A percentile compares a stretch with the other conserved stretches of the same genome.
phyloP scores from a whole-genome alignment of 2,113 vertebrate species.

The Verasper variegatus region DNA sequence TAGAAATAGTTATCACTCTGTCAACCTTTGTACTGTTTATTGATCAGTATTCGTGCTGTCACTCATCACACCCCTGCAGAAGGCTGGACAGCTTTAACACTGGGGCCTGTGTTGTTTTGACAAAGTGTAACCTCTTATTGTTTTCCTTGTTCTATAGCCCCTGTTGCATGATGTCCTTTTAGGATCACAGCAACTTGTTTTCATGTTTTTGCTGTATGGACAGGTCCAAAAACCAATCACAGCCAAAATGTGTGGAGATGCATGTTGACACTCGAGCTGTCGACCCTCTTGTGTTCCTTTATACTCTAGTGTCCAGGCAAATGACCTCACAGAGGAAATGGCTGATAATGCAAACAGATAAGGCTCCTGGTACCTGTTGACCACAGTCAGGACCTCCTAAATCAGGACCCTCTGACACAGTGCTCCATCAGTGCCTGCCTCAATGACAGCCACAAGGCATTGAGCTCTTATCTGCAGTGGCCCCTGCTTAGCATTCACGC shows the following conservation, averaged over 20 bases:
- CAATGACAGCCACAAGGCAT: slow-evolving; percentile 78
- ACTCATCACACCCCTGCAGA: slow-evolving; percentile 35
- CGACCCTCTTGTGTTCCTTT: slow-evolving; percentile 72
- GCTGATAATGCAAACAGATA: slow-evolving; percentile 84
- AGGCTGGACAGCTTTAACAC: slow-evolving; percentile 43
- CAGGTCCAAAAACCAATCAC: slow-evolving; percentile 34
- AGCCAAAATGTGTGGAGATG: slow-evolving; percentile 43
- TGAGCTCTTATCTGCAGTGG: slow-evolving; percentile 82
- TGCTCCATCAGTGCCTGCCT: slow-evolving; percentile 80
- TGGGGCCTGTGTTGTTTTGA: slow-evolving; percentile 26
- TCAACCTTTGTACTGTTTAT: slow-evolving; percentile 20
- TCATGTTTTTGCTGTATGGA: slow-evolving; percentile 29
- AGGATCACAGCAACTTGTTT: slow-evolving; percentile 33
- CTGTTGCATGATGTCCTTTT: slow-evolving; percentile 19
- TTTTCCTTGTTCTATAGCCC: slow-evolving; percentile 15
- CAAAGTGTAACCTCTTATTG: slow-evolving; percentile 23
- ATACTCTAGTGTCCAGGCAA: slow-evolving; percentile 69
- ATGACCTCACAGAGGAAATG: slow-evolving; percentile 80
- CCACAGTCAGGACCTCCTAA: slow-evolving; percentile 77
- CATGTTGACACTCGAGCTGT: slow-evolving; percentile 69
- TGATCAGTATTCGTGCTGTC: slow-evolving; percentile 27
- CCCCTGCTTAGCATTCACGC: slow-evolving; percentile 84
- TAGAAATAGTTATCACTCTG: slow-evolving; percentile 19
- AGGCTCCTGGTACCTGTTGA: slow-evolving; percentile 77
- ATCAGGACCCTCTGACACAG: slow-evolving; percentile 75